phyloP scores from a whole-genome alignment of 2,113 vertebrate genomes.

The human (Homo sapiens) region GRCh38 chr12:116115001-116115500 shows the following conservation, averaged over 20 bases:
- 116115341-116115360: neutral
- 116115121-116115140: neutral
- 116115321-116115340: neutral
- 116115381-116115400: neutral
- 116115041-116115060: neutral
- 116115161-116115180: neutral
- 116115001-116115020: neutral
- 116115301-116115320: neutral
- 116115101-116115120: neutral
- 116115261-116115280: neutral
- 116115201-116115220: neutral
- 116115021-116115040: neutral
- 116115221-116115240: neutral
- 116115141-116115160: neutral
- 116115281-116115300: neutral
- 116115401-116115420: neutral
- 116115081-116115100: neutral
- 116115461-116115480: neutral
- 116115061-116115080: neutral
- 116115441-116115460: neutral
- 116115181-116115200: neutral
- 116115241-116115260: neutral
- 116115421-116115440: neutral
- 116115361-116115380: neutral
- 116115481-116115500: neutral